phyloP scores from a whole-genome alignment of 2,888 invertebrate genomes.

The Drosophila cognata region DNA sequence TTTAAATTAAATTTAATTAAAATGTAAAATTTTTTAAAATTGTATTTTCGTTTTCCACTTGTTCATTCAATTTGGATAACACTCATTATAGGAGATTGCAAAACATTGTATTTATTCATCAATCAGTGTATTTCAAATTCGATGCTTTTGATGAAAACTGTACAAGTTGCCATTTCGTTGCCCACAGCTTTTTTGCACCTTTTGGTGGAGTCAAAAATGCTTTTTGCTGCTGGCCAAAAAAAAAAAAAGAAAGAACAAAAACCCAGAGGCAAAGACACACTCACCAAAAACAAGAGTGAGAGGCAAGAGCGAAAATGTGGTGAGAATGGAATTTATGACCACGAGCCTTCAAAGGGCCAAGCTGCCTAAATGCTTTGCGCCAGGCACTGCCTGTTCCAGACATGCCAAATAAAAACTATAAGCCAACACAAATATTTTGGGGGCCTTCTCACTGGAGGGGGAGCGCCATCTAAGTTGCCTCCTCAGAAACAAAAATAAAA shows the following conservation, averaged over 20 bases:
- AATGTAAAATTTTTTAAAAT: not conserved
- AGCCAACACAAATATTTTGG: conserved; percentile 48
- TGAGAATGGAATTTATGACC: conserved; percentile 82
- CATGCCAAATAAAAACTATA: conserved; percentile 53
- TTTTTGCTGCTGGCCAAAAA: conserved; percentile 53
- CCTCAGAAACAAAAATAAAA: conserved; percentile 28
- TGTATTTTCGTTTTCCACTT: not conserved
- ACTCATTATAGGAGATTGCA: not conserved
- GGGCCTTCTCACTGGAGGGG: not conserved
- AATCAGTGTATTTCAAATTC: conserved; percentile 38
- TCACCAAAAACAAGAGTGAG: conserved; percentile 10
- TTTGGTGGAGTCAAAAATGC: conserved; percentile 50
- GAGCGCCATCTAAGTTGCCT: not conserved
- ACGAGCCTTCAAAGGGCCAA: conserved; percentile 78
- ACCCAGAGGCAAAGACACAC: conserved; percentile 8
- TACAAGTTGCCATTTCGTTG: conserved; percentile 29
- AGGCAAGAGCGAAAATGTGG: conserved; percentile 67
- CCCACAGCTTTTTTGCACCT: conserved; percentile 57
- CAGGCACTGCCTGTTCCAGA: conserved; percentile 43
- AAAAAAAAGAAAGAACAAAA: not conserved
- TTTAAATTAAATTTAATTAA: not conserved
- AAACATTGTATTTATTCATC: not conserved
- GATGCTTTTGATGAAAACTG: conserved; percentile 1
- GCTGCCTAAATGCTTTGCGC: conserved; percentile 63
- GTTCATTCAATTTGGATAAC: not conserved